Percentiles rank a stretch among this genome's conserved stretches.
phyloP scores from a whole-genome alignment of 2,888 invertebrate species.

The Steromphala cineraria region DNA sequence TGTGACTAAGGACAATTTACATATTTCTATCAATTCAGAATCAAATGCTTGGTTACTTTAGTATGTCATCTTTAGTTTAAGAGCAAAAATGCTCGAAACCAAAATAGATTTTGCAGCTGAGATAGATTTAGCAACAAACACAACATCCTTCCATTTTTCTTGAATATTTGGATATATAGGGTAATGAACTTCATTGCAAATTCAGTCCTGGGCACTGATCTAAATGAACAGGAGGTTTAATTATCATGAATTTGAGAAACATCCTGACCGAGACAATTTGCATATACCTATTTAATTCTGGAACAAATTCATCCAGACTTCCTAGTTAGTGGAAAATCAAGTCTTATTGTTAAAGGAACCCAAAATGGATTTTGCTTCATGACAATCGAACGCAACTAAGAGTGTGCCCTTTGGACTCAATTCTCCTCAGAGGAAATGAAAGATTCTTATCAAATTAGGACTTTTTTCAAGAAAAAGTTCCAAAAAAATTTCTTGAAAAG shows the following conservation, averaged over 20 bases:
- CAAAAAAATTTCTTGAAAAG: neutral
- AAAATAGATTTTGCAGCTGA: no score
- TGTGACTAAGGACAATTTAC: no score
- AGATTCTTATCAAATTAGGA: neutral
- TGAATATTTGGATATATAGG: no score
- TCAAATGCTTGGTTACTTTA: no score
- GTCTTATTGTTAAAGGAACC: neutral
- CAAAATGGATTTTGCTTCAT: neutral
- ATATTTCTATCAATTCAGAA: no score
- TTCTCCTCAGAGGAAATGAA: neutral
- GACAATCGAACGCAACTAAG: neutral
- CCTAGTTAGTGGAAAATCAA: no score
- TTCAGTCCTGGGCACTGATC: no score
- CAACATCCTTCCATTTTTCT: no score
- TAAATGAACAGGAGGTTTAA: neutral
- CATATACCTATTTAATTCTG: neutral
- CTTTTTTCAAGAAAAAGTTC: neutral
- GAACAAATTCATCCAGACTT: neutral
- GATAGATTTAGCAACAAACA: no score
- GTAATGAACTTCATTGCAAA: no score
- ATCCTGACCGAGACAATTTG: neutral
- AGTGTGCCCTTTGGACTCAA: neutral
- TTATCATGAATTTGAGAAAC: neutral
- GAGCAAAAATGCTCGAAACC: no score
- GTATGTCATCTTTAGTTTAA: no score